Evolutionary conservation across 2,888 invertebrate species (phyloP).

Genomic region (Phaedon cochleariae): DNA sequence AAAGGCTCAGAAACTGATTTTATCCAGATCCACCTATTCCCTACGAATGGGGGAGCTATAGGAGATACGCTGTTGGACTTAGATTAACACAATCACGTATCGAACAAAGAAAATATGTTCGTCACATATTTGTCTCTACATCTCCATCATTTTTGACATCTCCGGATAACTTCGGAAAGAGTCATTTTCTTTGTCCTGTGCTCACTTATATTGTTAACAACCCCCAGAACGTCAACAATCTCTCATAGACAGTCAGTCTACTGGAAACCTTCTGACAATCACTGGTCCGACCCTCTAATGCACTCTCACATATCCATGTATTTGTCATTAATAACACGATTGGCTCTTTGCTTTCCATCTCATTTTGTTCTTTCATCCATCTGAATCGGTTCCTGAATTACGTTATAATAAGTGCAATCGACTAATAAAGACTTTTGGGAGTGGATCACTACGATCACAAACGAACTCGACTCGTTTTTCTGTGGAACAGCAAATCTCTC

Average conservation of each 20-base stretch:
- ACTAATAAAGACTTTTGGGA: neutral
- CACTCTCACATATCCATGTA: constrained; percentile 23
- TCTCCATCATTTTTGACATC: neutral
- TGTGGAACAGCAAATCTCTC: too few species aligned
- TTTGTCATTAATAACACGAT: constrained; percentile 26
- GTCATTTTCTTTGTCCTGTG: neutral
- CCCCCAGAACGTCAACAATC: neutral
- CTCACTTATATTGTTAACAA: neutral
- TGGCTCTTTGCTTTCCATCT: constrained; percentile 18
- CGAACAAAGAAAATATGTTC: neutral
- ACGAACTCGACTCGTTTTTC: too few species aligned
- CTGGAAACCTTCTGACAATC: constrained; percentile 2
- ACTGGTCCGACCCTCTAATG: constrained; percentile 23
- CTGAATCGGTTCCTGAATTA: constrained; percentile 8
- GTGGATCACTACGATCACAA: too few species aligned
- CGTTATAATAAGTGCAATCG: constrained; percentile 5
- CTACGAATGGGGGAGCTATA: neutral
- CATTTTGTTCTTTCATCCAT: constrained; percentile 1
- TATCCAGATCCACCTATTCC: neutral
- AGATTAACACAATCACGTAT: neutral
- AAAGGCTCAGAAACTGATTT: constrained; percentile 38
- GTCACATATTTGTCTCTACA: neutral
- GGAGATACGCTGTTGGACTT: neutral
- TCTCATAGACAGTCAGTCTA: neutral
- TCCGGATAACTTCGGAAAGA: neutral